These are phyloP conservation scores for Perognathus longimembris DNA, from an alignment of 2,113 vertebrate species.

Conservation along the genomic window DNA sequence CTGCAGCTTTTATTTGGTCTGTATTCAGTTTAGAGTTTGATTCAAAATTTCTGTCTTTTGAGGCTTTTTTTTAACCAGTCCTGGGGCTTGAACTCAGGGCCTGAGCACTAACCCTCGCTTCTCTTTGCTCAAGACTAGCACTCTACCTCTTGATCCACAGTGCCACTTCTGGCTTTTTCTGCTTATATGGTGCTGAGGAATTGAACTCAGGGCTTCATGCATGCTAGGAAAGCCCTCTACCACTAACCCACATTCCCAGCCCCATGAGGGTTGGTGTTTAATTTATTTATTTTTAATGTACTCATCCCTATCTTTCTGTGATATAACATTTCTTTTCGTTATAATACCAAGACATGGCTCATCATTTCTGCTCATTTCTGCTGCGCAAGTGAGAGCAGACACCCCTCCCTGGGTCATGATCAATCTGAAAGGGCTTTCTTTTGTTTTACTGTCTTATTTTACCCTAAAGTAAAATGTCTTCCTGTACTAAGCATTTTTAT, in stretches of 20 bases:
- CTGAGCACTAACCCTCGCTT: no score
- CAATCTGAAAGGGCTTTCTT: constrained; percentile 14
- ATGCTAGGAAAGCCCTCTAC: no score
- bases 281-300: background rate
- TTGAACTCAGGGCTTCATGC: no score
- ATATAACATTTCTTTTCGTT: background rate
- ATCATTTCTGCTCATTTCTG: background rate
- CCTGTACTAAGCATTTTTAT: background rate
- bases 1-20: background rate
- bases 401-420: background rate
- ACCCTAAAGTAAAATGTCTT: constrained; percentile 35
- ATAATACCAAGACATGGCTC: background rate
- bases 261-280: background rate
- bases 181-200: no score
- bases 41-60: background rate
- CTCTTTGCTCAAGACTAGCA: no score
- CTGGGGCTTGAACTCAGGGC: no score
- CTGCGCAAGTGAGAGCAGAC: background rate
- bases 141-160: no score
- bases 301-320: background rate
- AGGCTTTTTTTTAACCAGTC: background rate
- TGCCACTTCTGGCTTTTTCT: no score
- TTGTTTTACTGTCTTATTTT: constrained; percentile 17
- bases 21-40: constrained; percentile 17
- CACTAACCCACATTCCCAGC: no score